A percentile compares a stretch with the other conserved stretches of the same genome.
Conservation (phyloP, 2,797 vertebrate species). For the Triplophysa yarkandensis region DNA sequence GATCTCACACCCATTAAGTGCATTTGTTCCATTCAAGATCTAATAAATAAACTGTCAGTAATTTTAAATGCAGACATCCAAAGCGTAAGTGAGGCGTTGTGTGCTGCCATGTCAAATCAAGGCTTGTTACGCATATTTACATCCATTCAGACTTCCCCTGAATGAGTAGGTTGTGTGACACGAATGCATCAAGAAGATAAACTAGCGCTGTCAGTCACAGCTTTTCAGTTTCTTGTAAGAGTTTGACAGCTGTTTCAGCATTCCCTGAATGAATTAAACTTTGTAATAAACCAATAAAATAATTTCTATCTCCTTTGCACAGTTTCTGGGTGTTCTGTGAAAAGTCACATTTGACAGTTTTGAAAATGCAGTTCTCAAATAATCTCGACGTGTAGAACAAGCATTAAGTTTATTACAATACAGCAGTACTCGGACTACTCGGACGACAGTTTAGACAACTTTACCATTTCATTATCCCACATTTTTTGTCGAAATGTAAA, state of each 20-base stretch:
- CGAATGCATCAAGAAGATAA: slow-evolving; percentile 24
- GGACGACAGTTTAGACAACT: too few relatives aligned
- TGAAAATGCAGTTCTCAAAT: not conserved
- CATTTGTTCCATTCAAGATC: slow-evolving; percentile 61
- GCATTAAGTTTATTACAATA: too few relatives aligned
- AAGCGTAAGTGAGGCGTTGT: slow-evolving; percentile 39
- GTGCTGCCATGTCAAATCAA: slow-evolving; percentile 43
- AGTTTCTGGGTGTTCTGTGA: not conserved
- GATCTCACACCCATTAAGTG: slow-evolving; percentile 59
- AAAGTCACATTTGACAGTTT: not conserved
- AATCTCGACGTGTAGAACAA: too few relatives aligned
- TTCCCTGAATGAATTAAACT: not conserved
- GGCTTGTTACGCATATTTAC: slow-evolving; percentile 40
- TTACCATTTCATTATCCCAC: too few relatives aligned
- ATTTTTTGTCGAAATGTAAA: too few relatives aligned
- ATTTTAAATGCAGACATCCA: slow-evolving; percentile 33
- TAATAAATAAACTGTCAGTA: slow-evolving; percentile 57
- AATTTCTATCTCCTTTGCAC: not conserved
- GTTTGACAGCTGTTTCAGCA: not conserved
- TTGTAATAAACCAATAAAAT: not conserved
- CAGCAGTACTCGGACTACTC: too few relatives aligned
- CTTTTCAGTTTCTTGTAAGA: not conserved
- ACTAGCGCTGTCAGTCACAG: not conserved
- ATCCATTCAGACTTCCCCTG: slow-evolving; percentile 45
- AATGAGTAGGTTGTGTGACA: slow-evolving; percentile 19